Conservation (phyloP, 2,888 invertebrate species). For the Itoplectis maculator region DNA sequence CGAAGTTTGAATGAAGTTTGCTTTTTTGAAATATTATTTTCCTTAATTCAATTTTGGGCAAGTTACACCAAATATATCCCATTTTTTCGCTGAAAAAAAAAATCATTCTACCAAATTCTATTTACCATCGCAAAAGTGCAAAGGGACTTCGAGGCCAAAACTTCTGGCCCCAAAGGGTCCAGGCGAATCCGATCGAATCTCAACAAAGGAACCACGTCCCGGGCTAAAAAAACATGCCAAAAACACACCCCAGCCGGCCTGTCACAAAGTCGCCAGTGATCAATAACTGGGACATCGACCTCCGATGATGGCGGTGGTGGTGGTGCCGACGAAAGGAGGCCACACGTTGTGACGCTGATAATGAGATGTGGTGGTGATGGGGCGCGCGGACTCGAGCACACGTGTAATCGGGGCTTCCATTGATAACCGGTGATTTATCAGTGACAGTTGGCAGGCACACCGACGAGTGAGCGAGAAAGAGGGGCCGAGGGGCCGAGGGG, state of each 20-base stretch:
- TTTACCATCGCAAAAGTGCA: too few relatives aligned
- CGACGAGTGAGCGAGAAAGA: conserved; percentile 58
- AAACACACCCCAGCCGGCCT: background rate
- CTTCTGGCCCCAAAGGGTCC: too few relatives aligned
- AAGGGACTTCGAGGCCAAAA: too few relatives aligned
- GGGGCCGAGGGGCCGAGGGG: background rate
- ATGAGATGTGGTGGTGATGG: conserved; percentile 42
- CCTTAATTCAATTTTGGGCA: too few relatives aligned
- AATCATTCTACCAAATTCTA: background rate
- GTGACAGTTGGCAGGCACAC: conserved; percentile 82
- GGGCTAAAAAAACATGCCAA: background rate
- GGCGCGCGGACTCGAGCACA: conserved; percentile 60
- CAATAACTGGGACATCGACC: conserved; percentile 12
- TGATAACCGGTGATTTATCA: conserved; percentile 82
- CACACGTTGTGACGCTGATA: conserved; percentile 21
- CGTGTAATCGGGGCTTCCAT: conserved; percentile 64
- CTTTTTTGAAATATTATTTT: too few relatives aligned
- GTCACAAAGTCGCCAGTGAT: conserved; percentile 3
- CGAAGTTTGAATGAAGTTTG: too few relatives aligned
- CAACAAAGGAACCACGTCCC: too few relatives aligned
- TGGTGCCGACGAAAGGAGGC: conserved; percentile 42
- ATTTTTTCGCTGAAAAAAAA: too few relatives aligned
- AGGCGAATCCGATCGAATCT: too few relatives aligned
- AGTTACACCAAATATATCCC: too few relatives aligned
- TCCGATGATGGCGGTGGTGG: too few relatives aligned